These are phyloP conservation scores for Dastarcus helophoroides DNA, from an alignment of 2,888 invertebrate species.

Conservation along the genomic window DNA sequence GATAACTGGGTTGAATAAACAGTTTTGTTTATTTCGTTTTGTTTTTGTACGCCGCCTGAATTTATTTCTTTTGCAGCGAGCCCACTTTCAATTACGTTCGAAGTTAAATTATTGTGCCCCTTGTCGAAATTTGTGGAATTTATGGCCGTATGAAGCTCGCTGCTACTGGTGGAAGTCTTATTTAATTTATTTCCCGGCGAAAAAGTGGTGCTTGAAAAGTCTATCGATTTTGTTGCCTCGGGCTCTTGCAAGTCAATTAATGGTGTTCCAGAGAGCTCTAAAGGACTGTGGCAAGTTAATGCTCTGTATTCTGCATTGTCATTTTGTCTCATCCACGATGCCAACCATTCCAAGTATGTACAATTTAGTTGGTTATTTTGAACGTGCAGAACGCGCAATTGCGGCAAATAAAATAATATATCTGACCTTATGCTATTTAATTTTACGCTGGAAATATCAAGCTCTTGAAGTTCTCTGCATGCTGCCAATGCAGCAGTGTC, in stretches of 20 bases:
- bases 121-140: too few species aligned
- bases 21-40: too few species aligned
- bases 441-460: conserved; percentile 54
- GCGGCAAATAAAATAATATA: conserved; percentile 56
- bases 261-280: conserved; percentile 30
- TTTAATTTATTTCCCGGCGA: conserved; percentile 1
- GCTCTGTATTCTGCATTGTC: conserved; percentile 32
- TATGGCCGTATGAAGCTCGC: too few species aligned
- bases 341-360: conserved; percentile 51
- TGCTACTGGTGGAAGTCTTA: too few species aligned
- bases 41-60: too few species aligned
- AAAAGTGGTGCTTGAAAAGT: background rate
- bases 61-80: too few species aligned
- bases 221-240: background rate
- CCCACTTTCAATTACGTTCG: too few species aligned
- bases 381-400: conserved; percentile 53
- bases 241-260: conserved; percentile 30
- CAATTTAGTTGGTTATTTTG: conserved; percentile 65
- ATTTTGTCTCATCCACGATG: conserved; percentile 53
- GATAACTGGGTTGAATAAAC: too few species aligned
- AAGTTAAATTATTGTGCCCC: too few species aligned
- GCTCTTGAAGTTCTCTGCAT: conserved; percentile 54
- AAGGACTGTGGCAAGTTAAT: conserved; percentile 36
- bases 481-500: conserved; percentile 63
- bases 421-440: conserved; percentile 56